These are phyloP conservation scores for Percina caprodes DNA, from an alignment of 2,113 vertebrate genomes.

Conservation along the genomic window DNA sequence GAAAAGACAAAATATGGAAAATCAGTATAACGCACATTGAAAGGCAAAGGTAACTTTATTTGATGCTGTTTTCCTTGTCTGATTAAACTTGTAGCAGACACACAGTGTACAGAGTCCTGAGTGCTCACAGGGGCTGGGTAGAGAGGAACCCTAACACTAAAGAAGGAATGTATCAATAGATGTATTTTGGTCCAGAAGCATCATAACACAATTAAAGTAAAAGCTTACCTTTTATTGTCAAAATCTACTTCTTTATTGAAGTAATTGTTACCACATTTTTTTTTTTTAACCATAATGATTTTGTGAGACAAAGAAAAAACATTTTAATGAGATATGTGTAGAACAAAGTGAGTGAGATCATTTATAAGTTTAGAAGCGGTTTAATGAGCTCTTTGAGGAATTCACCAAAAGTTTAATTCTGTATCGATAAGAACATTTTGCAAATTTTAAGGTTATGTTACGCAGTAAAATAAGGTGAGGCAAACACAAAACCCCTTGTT, in stretches of 20 bases:
- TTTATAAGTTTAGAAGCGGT: conserved; percentile 12
- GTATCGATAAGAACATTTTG: background rate
- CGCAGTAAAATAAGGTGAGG: background rate
- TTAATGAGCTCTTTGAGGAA: conserved; percentile 37
- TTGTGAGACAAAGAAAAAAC: conserved; percentile 12
- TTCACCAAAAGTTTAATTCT: background rate
- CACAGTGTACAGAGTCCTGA: background rate
- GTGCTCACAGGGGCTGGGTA: conserved; percentile 10
- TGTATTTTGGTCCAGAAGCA: background rate
- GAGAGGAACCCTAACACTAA: conserved; percentile 19
- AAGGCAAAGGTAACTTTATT: background rate
- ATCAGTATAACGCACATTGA: background rate
- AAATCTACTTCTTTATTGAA: conserved; percentile 9
- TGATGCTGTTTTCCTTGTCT: background rate
- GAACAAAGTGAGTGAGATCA: conserved; percentile 5
- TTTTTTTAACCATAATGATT: background rate
- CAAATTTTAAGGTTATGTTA: background rate
- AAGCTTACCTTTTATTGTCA: background rate
- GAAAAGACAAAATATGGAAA: background rate
- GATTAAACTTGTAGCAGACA: background rate
- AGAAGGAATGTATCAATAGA: background rate
- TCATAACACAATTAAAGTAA: background rate
- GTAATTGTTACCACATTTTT: background rate
- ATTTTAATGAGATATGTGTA: conserved; percentile 16
- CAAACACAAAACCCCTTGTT: background rate